Evolutionary conservation across 1,140 invertebrate genomes (phyloP).

Genomic region (Macrobrachium nipponense): DNA sequence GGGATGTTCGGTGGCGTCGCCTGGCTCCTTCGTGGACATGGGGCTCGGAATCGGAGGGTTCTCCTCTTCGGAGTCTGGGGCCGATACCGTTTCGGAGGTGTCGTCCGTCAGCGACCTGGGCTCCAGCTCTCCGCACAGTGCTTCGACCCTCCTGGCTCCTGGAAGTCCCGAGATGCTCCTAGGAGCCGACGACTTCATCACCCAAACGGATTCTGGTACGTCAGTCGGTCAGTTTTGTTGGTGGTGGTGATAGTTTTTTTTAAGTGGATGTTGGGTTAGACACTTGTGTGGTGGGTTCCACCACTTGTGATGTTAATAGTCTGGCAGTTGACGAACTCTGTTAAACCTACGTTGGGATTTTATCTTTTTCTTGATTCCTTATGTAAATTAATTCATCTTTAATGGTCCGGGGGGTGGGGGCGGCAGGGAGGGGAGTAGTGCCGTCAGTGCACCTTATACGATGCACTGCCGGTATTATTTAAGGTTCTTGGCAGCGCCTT

Average conservation of each 20-base stretch:
- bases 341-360: too few relatives aligned
- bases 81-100: conserved; percentile 41
- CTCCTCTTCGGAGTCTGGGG: conserved; percentile 16
- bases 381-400: too few relatives aligned
- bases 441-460: too few relatives aligned
- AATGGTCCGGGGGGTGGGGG: too few relatives aligned
- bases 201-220: conserved; percentile 42
- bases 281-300: too few relatives aligned
- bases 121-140: conserved; percentile 8
- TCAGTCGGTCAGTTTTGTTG: not conserved
- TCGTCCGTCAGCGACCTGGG: conserved; percentile 47
- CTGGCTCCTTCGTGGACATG: conserved; percentile 25
- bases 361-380: too few relatives aligned
- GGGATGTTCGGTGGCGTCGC: conserved; percentile 45
- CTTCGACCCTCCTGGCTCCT: conserved; percentile 9
- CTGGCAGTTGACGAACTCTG: too few relatives aligned
- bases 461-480: too few relatives aligned
- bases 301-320: too few relatives aligned
- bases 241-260: not conserved
- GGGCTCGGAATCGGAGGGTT: conserved; percentile 2
- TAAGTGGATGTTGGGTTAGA: too few relatives aligned
- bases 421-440: too few relatives aligned
- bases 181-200: conserved; percentile 35
- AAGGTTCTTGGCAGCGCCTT: too few relatives aligned
- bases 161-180: conserved; percentile 25